Conservation (phyloP, 2,888 invertebrate genomes). For the Pandemis cinnamomeana region DNA sequence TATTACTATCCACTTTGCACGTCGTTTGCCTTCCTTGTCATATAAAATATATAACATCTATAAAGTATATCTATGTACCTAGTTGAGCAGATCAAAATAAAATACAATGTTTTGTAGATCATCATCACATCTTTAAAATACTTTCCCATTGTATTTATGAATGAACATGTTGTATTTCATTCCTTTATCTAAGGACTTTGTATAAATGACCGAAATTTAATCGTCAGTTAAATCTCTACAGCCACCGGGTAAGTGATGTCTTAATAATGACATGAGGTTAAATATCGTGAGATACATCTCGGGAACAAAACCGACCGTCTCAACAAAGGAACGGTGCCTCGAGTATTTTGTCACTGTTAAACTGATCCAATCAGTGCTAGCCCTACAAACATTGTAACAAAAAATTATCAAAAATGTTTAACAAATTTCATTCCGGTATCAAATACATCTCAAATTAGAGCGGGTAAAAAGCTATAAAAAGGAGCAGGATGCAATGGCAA, state of each 20-base stretch:
- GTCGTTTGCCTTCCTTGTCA: no score
- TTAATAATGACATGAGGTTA: conserved; percentile 81
- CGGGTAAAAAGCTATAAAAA: background rate
- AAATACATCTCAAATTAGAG: conserved; percentile 53
- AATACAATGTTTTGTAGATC: conserved; percentile 41
- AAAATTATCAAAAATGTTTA: conserved; percentile 63
- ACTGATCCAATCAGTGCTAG: conserved; percentile 75
- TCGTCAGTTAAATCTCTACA: conserved; percentile 69
- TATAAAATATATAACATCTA: no score
- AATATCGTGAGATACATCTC: conserved; percentile 80
- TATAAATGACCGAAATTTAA: conserved; percentile 76
- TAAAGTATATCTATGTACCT: no score
- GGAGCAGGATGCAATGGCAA: background rate
- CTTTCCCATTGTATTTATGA: conserved; percentile 48
- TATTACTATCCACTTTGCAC: no score
- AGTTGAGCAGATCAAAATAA: no score
- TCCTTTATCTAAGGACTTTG: conserved; percentile 60
- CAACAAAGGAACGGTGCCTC: conserved; percentile 75
- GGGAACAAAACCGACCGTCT: conserved; percentile 66
- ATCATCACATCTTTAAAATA: conserved; percentile 47
- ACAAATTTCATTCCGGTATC: conserved; percentile 64
- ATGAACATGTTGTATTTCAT: conserved; percentile 55
- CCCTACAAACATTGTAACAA: conserved; percentile 64
- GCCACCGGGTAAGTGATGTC: conserved; percentile 84
- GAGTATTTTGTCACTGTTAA: conserved; percentile 83